These are phyloP conservation scores for Neelides folsomi DNA, from an alignment of 2,888 invertebrate genomes.

Conservation along the genomic window DNA sequence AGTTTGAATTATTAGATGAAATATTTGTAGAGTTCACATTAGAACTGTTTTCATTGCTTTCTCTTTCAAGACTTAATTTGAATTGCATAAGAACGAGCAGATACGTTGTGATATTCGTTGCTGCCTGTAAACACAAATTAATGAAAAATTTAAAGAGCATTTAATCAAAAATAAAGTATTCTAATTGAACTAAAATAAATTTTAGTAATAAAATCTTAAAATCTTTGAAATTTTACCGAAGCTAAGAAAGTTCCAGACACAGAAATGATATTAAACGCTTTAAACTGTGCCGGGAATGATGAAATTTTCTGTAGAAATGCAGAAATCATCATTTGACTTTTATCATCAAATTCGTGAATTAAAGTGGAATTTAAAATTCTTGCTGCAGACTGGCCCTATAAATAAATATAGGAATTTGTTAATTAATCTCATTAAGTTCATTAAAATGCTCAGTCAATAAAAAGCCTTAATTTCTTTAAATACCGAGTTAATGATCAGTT, in stretches of 20 bases:
- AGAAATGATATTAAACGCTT: conserved; percentile 22
- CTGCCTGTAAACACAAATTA: conserved; percentile 11
- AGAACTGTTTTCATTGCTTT: no score
- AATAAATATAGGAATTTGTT: neutral
- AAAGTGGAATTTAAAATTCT: conserved; percentile 20
- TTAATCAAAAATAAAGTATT: no score
- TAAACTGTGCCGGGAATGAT: conserved; percentile 24
- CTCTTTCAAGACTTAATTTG: conserved; percentile 24
- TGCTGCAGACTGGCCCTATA: conserved; percentile 14
- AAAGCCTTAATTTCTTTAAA: no score
- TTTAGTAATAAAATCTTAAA: neutral
- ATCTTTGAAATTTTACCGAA: conserved; percentile 16
- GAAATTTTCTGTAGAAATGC: conserved; percentile 25
- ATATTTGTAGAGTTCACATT: no score
- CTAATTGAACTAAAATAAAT: no score
- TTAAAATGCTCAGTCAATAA: no score
- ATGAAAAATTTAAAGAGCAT: no score
- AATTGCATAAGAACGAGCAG: conserved; percentile 29
- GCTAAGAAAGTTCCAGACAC: conserved; percentile 27
- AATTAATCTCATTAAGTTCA: neutral
- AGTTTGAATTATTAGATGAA: no score
- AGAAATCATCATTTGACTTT: conserved; percentile 18
- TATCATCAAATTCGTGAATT: conserved; percentile 18
- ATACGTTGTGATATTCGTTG: conserved; percentile 26
- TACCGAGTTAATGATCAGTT: conserved; percentile 24